phyloP scores from a whole-genome alignment of 2,888 invertebrate species.

The Cryptocephalus primarius region DNA sequence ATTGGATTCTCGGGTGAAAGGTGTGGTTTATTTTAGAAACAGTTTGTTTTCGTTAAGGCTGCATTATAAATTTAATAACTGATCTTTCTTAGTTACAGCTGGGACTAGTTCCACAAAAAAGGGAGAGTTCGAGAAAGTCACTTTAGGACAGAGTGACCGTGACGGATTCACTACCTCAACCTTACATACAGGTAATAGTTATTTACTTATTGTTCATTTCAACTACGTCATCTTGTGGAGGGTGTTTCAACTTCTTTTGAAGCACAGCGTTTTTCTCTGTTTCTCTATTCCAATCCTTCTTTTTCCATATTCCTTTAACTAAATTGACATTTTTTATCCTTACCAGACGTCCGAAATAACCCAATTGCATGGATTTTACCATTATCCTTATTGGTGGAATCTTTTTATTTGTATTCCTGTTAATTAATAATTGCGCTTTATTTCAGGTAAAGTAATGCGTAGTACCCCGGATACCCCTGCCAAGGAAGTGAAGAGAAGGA shows the following conservation, averaged over 20 bases:
- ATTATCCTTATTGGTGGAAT: no score
- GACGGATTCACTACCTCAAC: conserved; percentile 59
- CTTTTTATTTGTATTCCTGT: no score
- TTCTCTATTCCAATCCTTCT: no score
- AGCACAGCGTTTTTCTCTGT: no score
- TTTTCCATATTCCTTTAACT: no score
- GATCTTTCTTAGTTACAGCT: conserved; percentile 12
- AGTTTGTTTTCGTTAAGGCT: neutral
- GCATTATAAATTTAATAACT: conserved; percentile 1
- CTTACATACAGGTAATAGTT: conserved; percentile 26
- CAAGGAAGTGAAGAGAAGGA: conserved; percentile 36
- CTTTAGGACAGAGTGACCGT: conserved; percentile 49
- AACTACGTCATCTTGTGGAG: no score
- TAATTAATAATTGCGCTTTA: neutral
- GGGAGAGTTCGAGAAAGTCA: conserved; percentile 58
- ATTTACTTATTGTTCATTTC: neutral
- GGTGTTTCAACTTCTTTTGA: no score
- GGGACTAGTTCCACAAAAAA: conserved; percentile 9
- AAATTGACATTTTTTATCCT: no score
- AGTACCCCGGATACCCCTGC: conserved; percentile 19
- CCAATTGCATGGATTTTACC: no score
- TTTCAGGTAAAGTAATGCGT: conserved; percentile 6
- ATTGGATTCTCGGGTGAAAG: conserved; percentile 41
- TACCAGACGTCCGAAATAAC: no score
- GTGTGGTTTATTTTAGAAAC: conserved; percentile 7